Evolutionary conservation across 2,113 vertebrate species (phyloP).

Genomic region (Phylloscopus whistleri): DNA sequence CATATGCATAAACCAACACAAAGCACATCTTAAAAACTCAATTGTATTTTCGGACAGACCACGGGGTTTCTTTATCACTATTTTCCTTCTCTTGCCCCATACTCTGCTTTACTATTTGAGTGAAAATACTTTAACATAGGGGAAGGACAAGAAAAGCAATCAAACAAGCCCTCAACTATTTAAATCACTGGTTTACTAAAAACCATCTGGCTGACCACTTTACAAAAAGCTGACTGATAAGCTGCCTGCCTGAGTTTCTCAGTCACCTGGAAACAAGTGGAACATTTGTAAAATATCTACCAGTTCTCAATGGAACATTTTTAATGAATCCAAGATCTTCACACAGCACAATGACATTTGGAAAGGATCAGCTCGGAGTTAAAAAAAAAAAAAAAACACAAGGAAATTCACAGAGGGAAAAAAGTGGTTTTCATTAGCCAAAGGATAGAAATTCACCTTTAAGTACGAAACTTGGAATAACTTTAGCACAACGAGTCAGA

Average conservation of each 20-base stretch:
- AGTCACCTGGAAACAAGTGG: constrained; percentile 48
- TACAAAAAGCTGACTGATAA: not conserved
- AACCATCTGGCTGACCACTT: not conserved
- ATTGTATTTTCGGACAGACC: not conserved
- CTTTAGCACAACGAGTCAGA: not conserved
- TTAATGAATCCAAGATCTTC: constrained; percentile 63
- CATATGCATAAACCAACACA: fast-evolving
- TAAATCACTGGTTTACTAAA: not conserved
- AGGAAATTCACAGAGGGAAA: constrained; percentile 40
- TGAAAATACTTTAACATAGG: not conserved
- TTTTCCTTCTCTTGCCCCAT: not conserved
- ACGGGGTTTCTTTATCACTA: not conserved
- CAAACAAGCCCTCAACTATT: not conserved
- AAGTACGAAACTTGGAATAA: not conserved
- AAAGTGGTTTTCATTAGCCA: constrained; percentile 41
- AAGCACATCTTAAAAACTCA: not conserved
- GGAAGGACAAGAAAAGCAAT: not conserved
- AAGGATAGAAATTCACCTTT: constrained; percentile 57
- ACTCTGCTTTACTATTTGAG: not conserved
- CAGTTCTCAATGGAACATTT: constrained; percentile 39
- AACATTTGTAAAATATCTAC: constrained; percentile 49
- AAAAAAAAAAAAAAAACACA: constrained; percentile 34
- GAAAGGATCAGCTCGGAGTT: constrained; percentile 55
- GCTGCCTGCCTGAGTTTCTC: not conserved
- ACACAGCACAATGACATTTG: constrained; percentile 56